Evolutionary conservation across 2,113 vertebrate genomes (phyloP).

Genomic region (Anser brachyrhynchus): DNA sequence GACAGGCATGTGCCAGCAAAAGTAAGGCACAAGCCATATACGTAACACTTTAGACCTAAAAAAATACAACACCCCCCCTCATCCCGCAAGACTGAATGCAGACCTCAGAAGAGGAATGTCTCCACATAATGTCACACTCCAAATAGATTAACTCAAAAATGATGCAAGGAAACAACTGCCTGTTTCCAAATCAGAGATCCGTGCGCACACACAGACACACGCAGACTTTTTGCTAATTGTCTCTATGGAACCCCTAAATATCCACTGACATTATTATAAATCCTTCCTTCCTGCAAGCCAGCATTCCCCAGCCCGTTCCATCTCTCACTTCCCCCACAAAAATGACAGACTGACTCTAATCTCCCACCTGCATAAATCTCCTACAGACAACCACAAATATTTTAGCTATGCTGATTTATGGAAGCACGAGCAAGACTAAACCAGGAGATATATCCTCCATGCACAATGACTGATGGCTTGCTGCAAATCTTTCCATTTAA

Average conservation of each 20-base stretch:
- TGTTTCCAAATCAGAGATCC: not conserved
- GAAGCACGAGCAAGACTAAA: slow-evolving; percentile 64
- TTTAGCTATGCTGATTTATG: slow-evolving; percentile 83
- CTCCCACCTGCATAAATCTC: slow-evolving; percentile 81
- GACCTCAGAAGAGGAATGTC: not conserved
- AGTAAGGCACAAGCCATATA: not conserved
- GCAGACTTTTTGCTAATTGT: not conserved
- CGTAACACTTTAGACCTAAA: not conserved
- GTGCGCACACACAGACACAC: not conserved
- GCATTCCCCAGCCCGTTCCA: slow-evolving; percentile 46
- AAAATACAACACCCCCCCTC: not conserved
- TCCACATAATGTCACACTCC: not conserved
- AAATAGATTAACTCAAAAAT: not conserved
- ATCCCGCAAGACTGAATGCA: not conserved
- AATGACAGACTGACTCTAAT: slow-evolving; percentile 78
- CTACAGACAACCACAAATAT: slow-evolving; percentile 80
- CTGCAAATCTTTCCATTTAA: slow-evolving; percentile 70
- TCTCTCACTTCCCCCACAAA: slow-evolving; percentile 61
- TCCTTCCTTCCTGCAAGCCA: slow-evolving; percentile 60
- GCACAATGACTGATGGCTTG: slow-evolving; percentile 69
- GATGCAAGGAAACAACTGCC: not conserved
- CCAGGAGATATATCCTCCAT: slow-evolving; percentile 66
- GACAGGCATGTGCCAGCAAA: not conserved
- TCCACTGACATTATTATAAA: slow-evolving; percentile 31
- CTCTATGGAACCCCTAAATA: slow-evolving; percentile 43